These are phyloP conservation scores for Nautilus pompilius DNA, from an alignment of 1,140 invertebrate genomes.

Conservation along the genomic window DNA sequence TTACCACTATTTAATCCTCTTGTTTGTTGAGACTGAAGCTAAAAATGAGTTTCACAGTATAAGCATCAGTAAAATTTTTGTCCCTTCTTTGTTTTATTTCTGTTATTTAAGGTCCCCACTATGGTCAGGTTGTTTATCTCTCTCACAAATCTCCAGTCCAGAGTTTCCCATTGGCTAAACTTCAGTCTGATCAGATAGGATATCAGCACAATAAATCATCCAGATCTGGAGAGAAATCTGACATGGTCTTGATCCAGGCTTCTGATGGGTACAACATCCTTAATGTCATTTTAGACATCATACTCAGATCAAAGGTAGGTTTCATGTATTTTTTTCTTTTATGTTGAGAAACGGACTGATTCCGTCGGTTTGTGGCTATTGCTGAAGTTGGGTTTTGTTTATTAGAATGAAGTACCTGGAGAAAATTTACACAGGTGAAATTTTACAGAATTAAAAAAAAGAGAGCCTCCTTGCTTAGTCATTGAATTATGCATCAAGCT, in stretches of 20 bases:
- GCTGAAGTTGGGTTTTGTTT: no score
- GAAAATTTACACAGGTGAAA: no score
- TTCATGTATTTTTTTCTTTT: no score
- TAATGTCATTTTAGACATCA: constrained; percentile 25
- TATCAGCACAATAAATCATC: constrained; percentile 24
- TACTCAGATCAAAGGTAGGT: constrained; percentile 31
- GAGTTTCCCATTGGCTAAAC: constrained; percentile 22
- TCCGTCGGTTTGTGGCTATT: no score
- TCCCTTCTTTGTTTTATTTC: not conserved
- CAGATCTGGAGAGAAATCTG: constrained; percentile 11
- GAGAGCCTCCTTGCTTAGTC: no score
- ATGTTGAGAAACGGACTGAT: no score
- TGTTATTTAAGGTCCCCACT: constrained; percentile 23
- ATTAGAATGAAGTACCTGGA: no score
- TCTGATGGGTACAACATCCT: constrained; percentile 23
- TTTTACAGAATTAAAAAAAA: no score
- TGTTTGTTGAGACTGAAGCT: not conserved
- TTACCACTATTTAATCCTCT: no score
- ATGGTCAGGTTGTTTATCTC: constrained; percentile 22
- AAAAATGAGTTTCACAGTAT: not conserved
- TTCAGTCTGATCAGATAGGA: constrained; percentile 16
- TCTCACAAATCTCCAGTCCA: no score
- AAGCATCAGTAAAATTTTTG: not conserved
- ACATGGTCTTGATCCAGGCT: constrained; percentile 25
- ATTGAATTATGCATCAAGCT: no score